Conservation (phyloP, 1,140 invertebrate genomes). For the Gonatopus flavifemur region DNA sequence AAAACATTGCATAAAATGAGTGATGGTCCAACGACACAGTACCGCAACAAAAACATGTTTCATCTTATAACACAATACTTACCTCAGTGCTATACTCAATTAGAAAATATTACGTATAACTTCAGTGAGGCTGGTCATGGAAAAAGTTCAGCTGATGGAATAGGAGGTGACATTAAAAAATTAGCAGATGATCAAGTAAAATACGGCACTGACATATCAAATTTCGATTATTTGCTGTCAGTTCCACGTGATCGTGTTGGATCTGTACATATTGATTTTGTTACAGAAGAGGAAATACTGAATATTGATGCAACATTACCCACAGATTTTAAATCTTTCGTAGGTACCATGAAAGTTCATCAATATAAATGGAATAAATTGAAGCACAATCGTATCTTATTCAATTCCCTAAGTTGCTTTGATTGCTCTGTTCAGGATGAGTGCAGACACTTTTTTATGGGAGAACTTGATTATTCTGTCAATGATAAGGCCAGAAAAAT, state of each 20-base stretch:
- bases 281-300: neutral
- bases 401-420: no score
- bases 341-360: slow-evolving; percentile 1
- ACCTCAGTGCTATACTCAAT: neutral
- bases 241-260: neutral
- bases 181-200: no score
- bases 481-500: no score
- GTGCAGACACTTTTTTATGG: neutral
- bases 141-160: slow-evolving; percentile 42
- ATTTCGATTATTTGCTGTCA: neutral
- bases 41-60: slow-evolving; percentile 21
- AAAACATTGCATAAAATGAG: slow-evolving; percentile 7
- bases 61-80: slow-evolving; percentile 18
- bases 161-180: slow-evolving; percentile 15
- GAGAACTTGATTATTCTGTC: no score
- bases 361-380: neutral
- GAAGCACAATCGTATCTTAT: neutral
- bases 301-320: neutral
- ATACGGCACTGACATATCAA: neutral
- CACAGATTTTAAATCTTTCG: neutral
- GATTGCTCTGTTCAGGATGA: neutral
- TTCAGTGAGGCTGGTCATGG: slow-evolving; percentile 39
- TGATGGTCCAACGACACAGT: slow-evolving; percentile 25
- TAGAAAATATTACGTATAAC: slow-evolving; percentile 33
- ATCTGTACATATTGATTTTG: neutral